A percentile compares a stretch with the other conserved stretches of the same genome.
phyloP scores from a whole-genome alignment of 2,797 vertebrate genomes.

The Ctenopoma multispine region DNA sequence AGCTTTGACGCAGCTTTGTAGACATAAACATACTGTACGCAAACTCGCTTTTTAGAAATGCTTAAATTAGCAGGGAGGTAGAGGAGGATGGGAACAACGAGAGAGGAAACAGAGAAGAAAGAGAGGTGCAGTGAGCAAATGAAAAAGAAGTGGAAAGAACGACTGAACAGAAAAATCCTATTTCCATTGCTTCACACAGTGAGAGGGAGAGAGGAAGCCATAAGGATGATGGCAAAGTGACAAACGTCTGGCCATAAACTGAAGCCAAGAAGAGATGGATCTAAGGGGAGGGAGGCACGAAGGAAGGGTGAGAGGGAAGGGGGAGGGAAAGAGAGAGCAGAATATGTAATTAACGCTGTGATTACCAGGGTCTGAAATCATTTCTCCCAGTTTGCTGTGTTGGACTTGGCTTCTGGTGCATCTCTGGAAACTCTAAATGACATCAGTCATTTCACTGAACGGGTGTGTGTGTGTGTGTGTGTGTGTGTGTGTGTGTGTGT shows the following conservation, averaged over 20 bases:
- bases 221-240: conserved; percentile 76
- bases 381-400: conserved; percentile 67
- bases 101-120: neutral
- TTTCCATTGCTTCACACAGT: conserved; percentile 79
- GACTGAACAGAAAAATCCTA: conserved; percentile 51
- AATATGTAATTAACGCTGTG: conserved; percentile 77
- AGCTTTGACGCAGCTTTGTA: conserved; percentile 14
- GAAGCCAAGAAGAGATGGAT: conserved; percentile 67
- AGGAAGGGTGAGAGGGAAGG: conserved; percentile 20
- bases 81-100: conserved; percentile 30
- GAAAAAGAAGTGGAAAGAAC: conserved; percentile 64
- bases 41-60: conserved; percentile 24
- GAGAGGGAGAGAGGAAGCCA: conserved; percentile 66
- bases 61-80: conserved; percentile 25
- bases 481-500: no score
- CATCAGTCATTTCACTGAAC: conserved; percentile 48
- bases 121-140: conserved; percentile 23
- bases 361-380: conserved; percentile 75
- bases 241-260: conserved; percentile 75
- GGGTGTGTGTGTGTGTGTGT: neutral
- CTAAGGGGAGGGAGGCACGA: conserved; percentile 46
- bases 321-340: conserved; percentile 27
- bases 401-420: conserved; percentile 61
- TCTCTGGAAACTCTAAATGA: conserved; percentile 68
- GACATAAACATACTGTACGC: neutral